Percentiles rank a stretch among this genome's conserved stretches.
Evolutionary conservation across 2,113 vertebrate species (phyloP).

Genomic region (Syrrhaptes paradoxus): DNA sequence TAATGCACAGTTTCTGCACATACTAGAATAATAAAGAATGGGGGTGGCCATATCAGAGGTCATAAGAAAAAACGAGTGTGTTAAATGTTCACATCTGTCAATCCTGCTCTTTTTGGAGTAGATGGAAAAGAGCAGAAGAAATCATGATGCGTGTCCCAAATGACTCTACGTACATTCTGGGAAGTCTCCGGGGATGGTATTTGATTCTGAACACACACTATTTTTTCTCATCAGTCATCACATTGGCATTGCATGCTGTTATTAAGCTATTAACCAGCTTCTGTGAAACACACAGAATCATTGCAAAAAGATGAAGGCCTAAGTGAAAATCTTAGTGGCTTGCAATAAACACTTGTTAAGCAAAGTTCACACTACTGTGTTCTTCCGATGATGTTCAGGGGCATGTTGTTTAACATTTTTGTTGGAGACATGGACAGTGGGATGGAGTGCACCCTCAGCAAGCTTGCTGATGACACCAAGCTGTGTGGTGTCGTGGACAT

Average conservation of each 20-base stretch:
- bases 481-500: too few relatives aligned
- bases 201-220: not conserved
- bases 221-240: not conserved
- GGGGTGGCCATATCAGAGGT: not conserved
- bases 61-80: not conserved
- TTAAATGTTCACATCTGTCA: not conserved
- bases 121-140: not conserved
- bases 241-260: not conserved
- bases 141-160: not conserved
- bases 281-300: not conserved
- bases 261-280: not conserved
- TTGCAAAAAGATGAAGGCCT: not conserved
- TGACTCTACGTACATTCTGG: fast-evolving
- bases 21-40: slow-evolving; percentile 31
- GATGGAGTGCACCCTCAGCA: too few relatives aligned
- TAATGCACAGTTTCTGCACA: not conserved
- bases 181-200: not conserved
- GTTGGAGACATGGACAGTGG: too few relatives aligned
- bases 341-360: not conserved
- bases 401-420: too few relatives aligned
- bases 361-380: not conserved
- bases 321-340: not conserved
- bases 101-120: not conserved
- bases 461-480: too few relatives aligned
- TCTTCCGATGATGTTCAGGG: not conserved